Base-by-base conservation (phyloP, 2,888 invertebrate genomes). In the Capitulum mitella region DNA sequence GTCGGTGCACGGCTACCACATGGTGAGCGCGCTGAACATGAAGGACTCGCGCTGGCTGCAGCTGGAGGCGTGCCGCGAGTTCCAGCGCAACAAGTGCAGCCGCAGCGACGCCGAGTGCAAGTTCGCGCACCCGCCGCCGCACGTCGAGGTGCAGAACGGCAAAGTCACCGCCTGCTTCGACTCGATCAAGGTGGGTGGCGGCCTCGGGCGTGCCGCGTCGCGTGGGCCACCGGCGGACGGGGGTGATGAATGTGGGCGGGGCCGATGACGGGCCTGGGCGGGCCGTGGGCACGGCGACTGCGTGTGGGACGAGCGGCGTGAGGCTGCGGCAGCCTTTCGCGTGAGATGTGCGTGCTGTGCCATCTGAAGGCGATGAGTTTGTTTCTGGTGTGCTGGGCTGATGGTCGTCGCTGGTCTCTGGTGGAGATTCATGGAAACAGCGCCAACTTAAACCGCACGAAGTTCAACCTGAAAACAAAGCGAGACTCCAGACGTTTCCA, bases 31-130 rank as follows among this genome's bases (percentile, higher is more conserved):
- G 40, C 43, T 75, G 43, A 19, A 40, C 96, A 95, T 86, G 34
- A 99, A 98, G 89, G 99, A 99, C 90, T 98, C 98, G 84, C 94
- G 98, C 87, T 99, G 99, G 99, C 91, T 99, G 85, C 98, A 99
- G 88, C 90, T 99, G 87, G 99, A 99, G 90, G 99, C 98, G 87
- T 97, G 95, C 90, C 92, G 98, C 84, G 99, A 99, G 90, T 99
- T 95, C 89, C 98, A 98, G 90, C 92, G 99, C 88, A 98, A 97
- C 91, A 98, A 98, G 91, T 99, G 99, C 89, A 95, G 97, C 85
- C 92, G 99, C 86, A 94, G 97, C 83, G 98, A 99, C 89, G 95
- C 96, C 87, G 98, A 99, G 89, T 99, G 99, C 92, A 99, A 99
- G 91, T 99, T 98, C 88, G 98, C 99, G 83, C 99, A 99, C 90